These are phyloP conservation scores for Xiphorhynchus erythropygius DNA, from an alignment of 2,797 vertebrate genomes.

Conservation along the genomic window DNA sequence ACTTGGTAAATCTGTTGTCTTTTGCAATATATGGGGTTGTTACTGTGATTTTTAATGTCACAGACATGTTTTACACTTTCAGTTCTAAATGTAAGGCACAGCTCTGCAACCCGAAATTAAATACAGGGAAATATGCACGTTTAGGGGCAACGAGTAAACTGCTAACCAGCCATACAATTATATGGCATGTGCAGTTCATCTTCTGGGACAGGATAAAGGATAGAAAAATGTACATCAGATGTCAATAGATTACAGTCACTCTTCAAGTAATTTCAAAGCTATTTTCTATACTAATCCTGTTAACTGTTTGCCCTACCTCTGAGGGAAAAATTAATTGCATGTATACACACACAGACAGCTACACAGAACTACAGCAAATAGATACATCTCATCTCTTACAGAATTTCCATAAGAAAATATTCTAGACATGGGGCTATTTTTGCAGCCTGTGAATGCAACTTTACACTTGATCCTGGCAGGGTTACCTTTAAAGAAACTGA, in stretches of 20 bases:
- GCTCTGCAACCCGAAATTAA: neutral
- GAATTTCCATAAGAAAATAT: neutral
- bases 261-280: neutral
- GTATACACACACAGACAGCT: neutral
- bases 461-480: neutral
- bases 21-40: neutral
- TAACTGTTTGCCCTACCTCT: neutral
- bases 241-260: neutral
- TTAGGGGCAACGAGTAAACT: neutral
- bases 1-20: neutral
- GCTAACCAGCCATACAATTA: neutral
- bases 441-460: neutral
- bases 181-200: fast-evolving
- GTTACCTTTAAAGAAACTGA: neutral
- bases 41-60: neutral
- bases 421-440: neutral
- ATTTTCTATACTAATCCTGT: neutral
- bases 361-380: neutral
- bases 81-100: neutral
- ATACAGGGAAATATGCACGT: neutral
- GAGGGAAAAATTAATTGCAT: neutral
- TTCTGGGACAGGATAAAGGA: neutral
- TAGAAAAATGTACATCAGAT: neutral
- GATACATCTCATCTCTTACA: neutral
- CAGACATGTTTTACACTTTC: neutral